Base-by-base conservation (phyloP, 2,888 invertebrate species). In the Caradrina clavipalpis region DNA sequence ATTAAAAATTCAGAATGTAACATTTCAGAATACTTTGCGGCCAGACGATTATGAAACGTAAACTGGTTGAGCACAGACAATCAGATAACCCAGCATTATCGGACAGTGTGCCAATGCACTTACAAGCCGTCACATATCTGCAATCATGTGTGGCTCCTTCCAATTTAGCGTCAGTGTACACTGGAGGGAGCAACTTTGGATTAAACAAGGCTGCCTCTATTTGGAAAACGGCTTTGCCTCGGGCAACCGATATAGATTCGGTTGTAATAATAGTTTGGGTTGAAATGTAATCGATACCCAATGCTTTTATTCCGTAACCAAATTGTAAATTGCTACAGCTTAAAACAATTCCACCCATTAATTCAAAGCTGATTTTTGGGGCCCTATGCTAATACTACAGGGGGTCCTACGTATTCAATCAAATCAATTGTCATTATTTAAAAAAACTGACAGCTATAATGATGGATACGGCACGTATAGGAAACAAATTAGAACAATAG, bases 81-180 rank as follows among this genome's bases (percentile, higher is more conserved):
- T 86, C 82, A 76, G 78, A 87, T 84, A 76, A 31, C 51, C 61
- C 35, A 59, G 49, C 49, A 69, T 72, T 80, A 77, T 71, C 76
- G 72, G 67, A 62, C 73, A 60, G 76, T 87, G 80, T 81, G 85
- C 83, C 81, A 85, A 86, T 82, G 75, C 76, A 88, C 86, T 87
- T 88, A 89, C 88, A 74, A 86, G 84, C 77, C 86, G 91, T 89
- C 89, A 90, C 85, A 89, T 62, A 86, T 89, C 86, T 86, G 83
- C 89, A 87, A 73, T 84, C 83, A 77, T 59, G 89, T 90, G 89
- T 87, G 82, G 87, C 90, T 88, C 84, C 84, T 86, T 77, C 82
- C 78, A 86, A 6, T 72, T 35, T 54, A 50, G 60, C 19, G 47
- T 19, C 11, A 31, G 13, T 77, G 7, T 50, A 72, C 64, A 65